phyloP scores from a whole-genome alignment of 2,113 vertebrate genomes.

The Bagarius yarrelli region DNA sequence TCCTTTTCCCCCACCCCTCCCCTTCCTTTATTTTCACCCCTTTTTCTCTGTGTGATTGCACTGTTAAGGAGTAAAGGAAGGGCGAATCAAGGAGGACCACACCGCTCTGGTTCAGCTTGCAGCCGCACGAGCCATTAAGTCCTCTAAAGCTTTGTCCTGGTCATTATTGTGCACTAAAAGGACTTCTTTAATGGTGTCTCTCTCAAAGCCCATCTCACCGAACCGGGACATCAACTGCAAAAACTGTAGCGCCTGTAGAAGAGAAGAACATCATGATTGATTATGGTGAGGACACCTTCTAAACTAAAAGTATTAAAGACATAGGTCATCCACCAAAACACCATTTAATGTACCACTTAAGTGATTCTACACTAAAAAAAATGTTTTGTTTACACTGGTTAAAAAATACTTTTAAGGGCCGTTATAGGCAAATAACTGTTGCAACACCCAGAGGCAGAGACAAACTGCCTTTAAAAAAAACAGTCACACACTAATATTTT shows the following conservation, averaged over 20 bases:
- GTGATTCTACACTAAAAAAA: not conserved
- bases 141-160: conserved; percentile 92
- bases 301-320: too few species aligned
- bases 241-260: conserved; percentile 84
- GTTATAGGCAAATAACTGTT: not conserved
- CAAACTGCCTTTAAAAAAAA: too few species aligned
- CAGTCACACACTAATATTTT: too few species aligned
- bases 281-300: not conserved
- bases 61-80: conserved; percentile 22
- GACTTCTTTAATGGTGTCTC: conserved; percentile 91
- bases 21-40: not conserved
- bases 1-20: not conserved
- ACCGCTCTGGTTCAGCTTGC: conserved; percentile 80
- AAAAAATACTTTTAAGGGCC: not conserved
- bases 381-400: not conserved
- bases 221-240: conserved; percentile 97
- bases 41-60: conserved; percentile 17
- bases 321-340: too few species aligned
- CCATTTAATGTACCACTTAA: not conserved
- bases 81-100: conserved; percentile 33
- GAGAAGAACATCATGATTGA: not conserved
- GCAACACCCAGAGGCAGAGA: too few species aligned
- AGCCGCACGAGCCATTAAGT: conserved; percentile 89
- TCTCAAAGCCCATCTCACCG: conserved; percentile 97
- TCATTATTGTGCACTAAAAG: conserved; percentile 92